Evolutionary conservation across 2,888 invertebrate species (phyloP).

Genomic region (Aleiodes leptofemur): DNA sequence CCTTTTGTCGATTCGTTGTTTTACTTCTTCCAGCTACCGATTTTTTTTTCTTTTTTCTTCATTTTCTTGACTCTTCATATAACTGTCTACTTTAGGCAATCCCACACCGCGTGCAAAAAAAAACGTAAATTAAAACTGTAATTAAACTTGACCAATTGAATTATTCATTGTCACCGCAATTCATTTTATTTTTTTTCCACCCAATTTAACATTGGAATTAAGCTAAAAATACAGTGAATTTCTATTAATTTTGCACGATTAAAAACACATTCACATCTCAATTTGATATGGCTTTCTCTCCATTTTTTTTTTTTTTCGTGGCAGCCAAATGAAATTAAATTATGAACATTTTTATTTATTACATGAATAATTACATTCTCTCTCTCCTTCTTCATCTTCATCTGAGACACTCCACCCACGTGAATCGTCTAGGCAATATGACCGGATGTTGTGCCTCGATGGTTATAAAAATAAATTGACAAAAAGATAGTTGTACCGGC

Average conservation of each 20-base stretch:
- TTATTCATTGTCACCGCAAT: neutral
- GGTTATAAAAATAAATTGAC: conserved; percentile 52
- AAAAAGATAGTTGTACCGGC: conserved; percentile 41
- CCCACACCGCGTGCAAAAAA: neutral
- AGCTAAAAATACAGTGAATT: neutral
- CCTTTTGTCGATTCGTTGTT: conserved; percentile 18
- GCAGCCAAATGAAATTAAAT: neutral
- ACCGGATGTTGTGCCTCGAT: conserved; percentile 47
- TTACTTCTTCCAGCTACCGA: conserved; percentile 27
- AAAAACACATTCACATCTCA: neutral
- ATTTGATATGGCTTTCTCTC: neutral
- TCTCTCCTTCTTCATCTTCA: neutral
- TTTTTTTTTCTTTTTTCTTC: neutral
- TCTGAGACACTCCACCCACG: conserved; percentile 33
- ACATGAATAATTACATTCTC: conserved; percentile 15
- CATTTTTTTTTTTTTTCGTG: neutral
- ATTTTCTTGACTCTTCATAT: neutral
- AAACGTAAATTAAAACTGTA: conserved; percentile 1
- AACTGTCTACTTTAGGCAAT: conserved; percentile 26
- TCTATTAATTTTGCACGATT: neutral
- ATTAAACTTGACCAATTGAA: conserved; percentile 6
- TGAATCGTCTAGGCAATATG: conserved; percentile 40
- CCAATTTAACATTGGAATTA: neutral
- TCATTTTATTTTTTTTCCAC: neutral
- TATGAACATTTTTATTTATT: conserved; percentile 27